Evolutionary conservation across 2,888 invertebrate genomes (phyloP).

Genomic region (Amphipyra tragopoginis): DNA sequence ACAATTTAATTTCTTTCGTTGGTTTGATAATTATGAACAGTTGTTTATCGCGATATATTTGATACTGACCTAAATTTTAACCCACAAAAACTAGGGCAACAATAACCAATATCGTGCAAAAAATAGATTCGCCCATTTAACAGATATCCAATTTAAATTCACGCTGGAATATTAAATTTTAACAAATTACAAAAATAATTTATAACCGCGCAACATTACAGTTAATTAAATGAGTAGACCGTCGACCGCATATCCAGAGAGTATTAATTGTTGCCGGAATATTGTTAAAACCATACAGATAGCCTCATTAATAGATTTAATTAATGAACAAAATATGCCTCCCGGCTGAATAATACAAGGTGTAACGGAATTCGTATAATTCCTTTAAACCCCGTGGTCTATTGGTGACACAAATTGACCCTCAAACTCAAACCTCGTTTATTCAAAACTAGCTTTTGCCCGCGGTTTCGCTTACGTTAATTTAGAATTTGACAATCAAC

Average conservation of each 20-base stretch:
- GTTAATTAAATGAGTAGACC: conserved; percentile 52
- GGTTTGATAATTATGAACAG: no score
- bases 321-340: conserved; percentile 37
- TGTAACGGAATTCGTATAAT: no score
- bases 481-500: no score
- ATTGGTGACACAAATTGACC: no score
- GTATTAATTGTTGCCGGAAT: conserved; percentile 37
- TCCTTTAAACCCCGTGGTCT: no score
- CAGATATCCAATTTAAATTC: conserved; percentile 35
- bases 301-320: conserved; percentile 29
- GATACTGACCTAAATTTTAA: neutral
- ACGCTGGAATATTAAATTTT: conserved; percentile 24
- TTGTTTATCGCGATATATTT: no score
- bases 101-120: neutral
- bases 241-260: conserved; percentile 29
- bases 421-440: no score
- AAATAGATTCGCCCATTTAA: conserved; percentile 20
- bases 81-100: neutral
- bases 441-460: no score
- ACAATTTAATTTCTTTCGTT: no score
- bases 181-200: conserved; percentile 31
- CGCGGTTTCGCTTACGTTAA: no score
- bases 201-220: conserved; percentile 44
- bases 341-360: conserved; percentile 20
- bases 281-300: conserved; percentile 45